A percentile compares a stretch with the other conserved stretches of the same genome.
These are phyloP conservation scores for Argyra leucocephala DNA, from an alignment of 2,888 invertebrate species.

Conservation along the genomic window DNA sequence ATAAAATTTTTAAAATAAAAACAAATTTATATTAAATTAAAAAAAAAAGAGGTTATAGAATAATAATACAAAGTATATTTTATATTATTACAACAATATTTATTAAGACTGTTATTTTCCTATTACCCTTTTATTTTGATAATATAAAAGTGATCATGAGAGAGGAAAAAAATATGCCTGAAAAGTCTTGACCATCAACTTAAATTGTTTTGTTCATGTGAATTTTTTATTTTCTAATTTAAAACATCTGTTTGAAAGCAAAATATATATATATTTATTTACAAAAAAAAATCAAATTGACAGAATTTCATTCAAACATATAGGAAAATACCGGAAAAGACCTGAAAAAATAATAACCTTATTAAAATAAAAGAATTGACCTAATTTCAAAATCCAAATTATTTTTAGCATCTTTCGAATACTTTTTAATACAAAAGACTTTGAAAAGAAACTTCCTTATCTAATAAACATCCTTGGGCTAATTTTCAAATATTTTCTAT, in stretches of 20 bases:
- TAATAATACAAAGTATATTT: constrained; percentile 4
- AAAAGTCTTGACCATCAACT: not conserved
- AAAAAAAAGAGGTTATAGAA: constrained; percentile 4
- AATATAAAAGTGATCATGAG: not conserved
- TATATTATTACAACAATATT: not conserved
- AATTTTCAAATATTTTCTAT: too few relatives aligned
- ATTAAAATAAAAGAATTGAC: too few relatives aligned
- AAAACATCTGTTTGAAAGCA: not conserved
- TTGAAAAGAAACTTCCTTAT: too few relatives aligned
- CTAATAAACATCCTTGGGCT: too few relatives aligned
- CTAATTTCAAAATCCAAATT: too few relatives aligned
- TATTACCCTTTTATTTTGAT: not conserved
- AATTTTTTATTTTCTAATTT: not conserved
- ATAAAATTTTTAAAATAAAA: constrained; percentile 3
- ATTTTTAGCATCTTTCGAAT: too few relatives aligned
- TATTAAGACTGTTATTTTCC: constrained; percentile 4
- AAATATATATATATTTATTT: not conserved
- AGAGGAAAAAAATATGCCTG: not conserved
- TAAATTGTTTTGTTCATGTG: constrained; percentile 2
- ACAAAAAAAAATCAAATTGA: not conserved
- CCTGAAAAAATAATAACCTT: too few relatives aligned
- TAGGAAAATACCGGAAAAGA: not conserved
- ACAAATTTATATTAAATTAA: constrained; percentile 6
- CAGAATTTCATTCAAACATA: not conserved
- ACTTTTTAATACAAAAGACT: too few relatives aligned